Evolutionary conservation across 2,888 invertebrate genomes (phyloP), one percentile per base, ranked within the genome.

Genomic region (Xestoiulus laeticollis): DNA sequence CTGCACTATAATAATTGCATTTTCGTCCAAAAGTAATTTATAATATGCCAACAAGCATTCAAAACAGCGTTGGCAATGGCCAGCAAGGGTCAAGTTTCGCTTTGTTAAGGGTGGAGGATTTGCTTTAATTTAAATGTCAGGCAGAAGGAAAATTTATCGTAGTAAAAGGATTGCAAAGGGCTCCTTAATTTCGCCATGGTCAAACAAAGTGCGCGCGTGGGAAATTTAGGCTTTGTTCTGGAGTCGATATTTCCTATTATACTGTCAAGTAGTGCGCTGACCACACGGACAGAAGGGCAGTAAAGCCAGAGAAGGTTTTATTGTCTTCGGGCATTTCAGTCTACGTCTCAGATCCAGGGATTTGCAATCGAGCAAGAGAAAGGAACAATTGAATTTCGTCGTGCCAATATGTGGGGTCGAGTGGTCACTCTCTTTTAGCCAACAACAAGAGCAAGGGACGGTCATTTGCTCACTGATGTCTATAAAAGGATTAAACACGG

Each of bases 181-280:
- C 4, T 26, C 26, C 68, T 10, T 26, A 59, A 59, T 59, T 59
- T 59, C 59, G 59, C 22, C 59, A 22, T 59, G 68, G 68, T 68
- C 22, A 68, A 68, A 68, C 68, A 68, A 68, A 68, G 5, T 26
- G 68, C 68, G 68, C 68, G 22, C 26, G 68, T 68, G 68, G 68
- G 68, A 68, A 68, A 68, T 68, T 68, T 26, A 6, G 22, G 26
- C 59, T 59, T 22, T 26, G 22, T n/a, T 6, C 5, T 68, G n/a
- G 68, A 22, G 68, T 68, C 68, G 68, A 68, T 68, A 68, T 68
- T 68, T 68, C 8, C 68, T 26, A 68, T 68, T 68, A 68, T 68
- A 10, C 68, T 68, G 68, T 68, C 68, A 68, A 68, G 26, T 68
- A 68, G 68, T 26, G 68, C n/a, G 68, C 68, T 68, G 68, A 68